A percentile compares a stretch with the other conserved stretches of the same genome.
Conservation (phyloP, 2,888 invertebrate species). For the Hermodice carunculata region DNA sequence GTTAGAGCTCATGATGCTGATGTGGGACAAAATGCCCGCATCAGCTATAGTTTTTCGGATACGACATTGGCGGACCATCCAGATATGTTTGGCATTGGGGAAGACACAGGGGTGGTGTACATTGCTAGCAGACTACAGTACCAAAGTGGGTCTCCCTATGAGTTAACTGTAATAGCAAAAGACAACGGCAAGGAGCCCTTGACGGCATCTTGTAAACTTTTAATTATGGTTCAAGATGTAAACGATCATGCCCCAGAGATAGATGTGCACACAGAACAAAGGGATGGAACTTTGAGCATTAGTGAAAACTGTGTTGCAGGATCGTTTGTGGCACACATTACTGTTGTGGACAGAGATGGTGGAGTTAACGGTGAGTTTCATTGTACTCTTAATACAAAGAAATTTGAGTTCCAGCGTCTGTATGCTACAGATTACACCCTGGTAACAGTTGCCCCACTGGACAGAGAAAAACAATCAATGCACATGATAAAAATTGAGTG, state of each 20-base stretch:
- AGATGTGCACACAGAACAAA: slow-evolving; percentile 2
- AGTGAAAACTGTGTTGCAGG: slow-evolving; percentile 7
- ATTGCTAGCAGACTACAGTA: slow-evolving; percentile 10
- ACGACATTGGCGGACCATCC: slow-evolving; percentile 4
- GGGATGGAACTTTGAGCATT: slow-evolving; percentile 7
- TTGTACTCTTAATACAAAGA: slow-evolving; percentile 47
- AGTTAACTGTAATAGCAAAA: slow-evolving; percentile 14
- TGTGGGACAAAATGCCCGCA: slow-evolving; percentile 14
- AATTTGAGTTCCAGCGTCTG: slow-evolving; percentile 48
- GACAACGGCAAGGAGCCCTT: slow-evolving; percentile 6
- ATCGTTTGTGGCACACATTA: slow-evolving; percentile 16
- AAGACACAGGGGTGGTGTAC: slow-evolving; percentile 3
- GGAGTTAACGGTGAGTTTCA: slow-evolving; percentile 51
- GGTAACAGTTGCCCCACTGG: slow-evolving; percentile 21
- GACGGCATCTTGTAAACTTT: slow-evolving; percentile 9
- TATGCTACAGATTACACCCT: slow-evolving; percentile 40
- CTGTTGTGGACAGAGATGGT: slow-evolving; percentile 25
- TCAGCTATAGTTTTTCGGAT: slow-evolving; percentile 11
- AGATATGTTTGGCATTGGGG: slow-evolving; percentile 3
- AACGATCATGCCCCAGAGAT: slow-evolving; percentile 23
- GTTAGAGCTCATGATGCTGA: slow-evolving; percentile 21
- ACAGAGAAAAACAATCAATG: slow-evolving; percentile 37
- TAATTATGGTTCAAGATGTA: slow-evolving; percentile 12
- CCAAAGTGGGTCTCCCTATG: slow-evolving; percentile 9
- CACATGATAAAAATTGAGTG: slow-evolving; percentile 43